phyloP scores from a whole-genome alignment of 2,113 vertebrate species.

The Catagonus wagneri region DNA sequence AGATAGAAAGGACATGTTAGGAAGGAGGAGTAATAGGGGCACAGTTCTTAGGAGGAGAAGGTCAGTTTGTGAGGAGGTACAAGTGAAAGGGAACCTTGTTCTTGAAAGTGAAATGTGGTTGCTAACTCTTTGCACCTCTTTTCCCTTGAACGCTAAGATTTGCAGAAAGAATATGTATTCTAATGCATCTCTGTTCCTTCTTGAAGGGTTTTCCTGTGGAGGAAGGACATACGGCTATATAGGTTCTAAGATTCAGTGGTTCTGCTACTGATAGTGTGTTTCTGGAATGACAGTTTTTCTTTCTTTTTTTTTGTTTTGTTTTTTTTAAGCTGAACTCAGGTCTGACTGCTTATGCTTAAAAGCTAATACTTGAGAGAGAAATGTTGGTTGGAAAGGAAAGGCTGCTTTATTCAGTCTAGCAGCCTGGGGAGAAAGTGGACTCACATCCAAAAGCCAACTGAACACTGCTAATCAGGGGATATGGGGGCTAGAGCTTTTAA shows the following conservation, averaged over 20 bases:
- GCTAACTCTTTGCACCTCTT: not conserved
- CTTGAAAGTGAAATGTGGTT: not conserved
- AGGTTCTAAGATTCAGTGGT: not conserved
- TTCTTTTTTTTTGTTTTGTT: too few relatives aligned
- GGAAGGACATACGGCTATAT: not conserved
- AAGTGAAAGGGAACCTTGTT: not conserved
- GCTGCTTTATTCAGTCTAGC: too few relatives aligned
- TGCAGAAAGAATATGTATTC: not conserved
- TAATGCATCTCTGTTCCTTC: not conserved
- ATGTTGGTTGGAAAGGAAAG: too few relatives aligned
- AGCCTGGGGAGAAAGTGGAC: too few relatives aligned
- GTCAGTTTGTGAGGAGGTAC: not conserved
- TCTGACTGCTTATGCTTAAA: too few relatives aligned
- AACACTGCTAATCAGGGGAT: too few relatives aligned
- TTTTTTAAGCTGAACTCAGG: not conserved
- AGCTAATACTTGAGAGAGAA: too few relatives aligned
- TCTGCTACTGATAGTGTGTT: not conserved
- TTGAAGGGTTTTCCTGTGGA: not conserved
- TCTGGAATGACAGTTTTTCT: not conserved
- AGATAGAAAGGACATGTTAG: not conserved
- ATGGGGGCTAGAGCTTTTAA: too few relatives aligned
- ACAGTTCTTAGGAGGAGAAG: not conserved
- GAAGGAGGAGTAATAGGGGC: not conserved
- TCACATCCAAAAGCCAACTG: too few relatives aligned
- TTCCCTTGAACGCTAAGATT: not conserved